Percentiles rank a stretch among this genome's conserved stretches.
phyloP scores from a whole-genome alignment of 2,113 vertebrate species.

The Tragelaphus buxtoni region DNA sequence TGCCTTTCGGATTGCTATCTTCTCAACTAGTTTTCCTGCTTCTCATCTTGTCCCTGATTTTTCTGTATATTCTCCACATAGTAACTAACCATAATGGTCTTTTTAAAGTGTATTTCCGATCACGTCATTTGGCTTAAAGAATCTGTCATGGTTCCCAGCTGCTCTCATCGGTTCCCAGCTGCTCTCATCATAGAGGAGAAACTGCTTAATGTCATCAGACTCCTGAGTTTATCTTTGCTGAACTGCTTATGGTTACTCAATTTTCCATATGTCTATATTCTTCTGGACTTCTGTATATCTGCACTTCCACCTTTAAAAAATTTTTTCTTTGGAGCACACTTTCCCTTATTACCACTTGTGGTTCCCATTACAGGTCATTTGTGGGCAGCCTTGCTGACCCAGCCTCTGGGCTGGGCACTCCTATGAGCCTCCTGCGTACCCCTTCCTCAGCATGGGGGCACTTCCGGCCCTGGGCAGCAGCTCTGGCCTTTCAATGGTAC shows the following conservation, averaged over 20 bases:
- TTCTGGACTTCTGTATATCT: neutral
- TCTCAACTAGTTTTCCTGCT: neutral
- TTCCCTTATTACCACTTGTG: neutral
- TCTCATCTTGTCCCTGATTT: too few species aligned
- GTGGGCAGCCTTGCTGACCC: neutral
- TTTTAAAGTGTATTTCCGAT: too few species aligned
- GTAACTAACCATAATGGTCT: too few species aligned
- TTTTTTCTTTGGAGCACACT: too few species aligned
- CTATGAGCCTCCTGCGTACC: neutral
- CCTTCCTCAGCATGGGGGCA: neutral
- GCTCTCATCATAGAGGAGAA: neutral
- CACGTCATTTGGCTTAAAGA: too few species aligned
- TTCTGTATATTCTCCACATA: too few species aligned
- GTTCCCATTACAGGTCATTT: neutral
- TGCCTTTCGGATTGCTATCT: neutral
- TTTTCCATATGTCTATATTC: neutral
- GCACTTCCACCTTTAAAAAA: too few species aligned
- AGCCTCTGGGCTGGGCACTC: neutral
- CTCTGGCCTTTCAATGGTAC: neutral
- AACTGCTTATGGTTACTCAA: neutral
- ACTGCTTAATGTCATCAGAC: neutral
- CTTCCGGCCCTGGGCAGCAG: too few species aligned
- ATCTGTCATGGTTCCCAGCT: too few species aligned
- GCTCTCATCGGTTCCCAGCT: too few species aligned
- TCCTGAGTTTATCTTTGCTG: neutral